Conservation (phyloP, 2,797 vertebrate genomes). For the Sebastes kiyomatsui region DNA sequence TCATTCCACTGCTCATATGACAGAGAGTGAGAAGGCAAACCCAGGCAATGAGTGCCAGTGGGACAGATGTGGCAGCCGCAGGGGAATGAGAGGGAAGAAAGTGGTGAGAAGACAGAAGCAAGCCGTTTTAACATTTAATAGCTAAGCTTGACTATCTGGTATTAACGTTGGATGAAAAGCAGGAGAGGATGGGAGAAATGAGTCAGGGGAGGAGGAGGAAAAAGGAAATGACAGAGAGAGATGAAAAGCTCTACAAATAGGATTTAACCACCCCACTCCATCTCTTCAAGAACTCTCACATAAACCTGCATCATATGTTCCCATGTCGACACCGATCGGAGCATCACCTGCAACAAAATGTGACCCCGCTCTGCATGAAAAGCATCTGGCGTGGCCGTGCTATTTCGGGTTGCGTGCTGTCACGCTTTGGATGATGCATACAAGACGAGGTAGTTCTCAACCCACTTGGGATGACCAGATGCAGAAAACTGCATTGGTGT, state of each 20-base stretch:
- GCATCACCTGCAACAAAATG: slow-evolving; percentile 6
- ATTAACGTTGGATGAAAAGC: background rate
- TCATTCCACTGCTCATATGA: background rate
- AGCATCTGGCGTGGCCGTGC: background rate
- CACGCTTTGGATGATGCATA: background rate
- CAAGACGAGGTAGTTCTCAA: background rate
- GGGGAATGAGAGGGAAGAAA: slow-evolving; percentile 1
- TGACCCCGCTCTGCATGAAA: background rate
- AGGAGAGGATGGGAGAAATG: background rate
- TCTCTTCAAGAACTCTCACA: background rate
- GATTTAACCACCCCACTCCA: slow-evolving; percentile 20
- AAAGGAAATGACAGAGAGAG: slow-evolving; percentile 7
- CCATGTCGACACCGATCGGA: background rate
- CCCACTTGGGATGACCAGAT: background rate
- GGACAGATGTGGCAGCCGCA: slow-evolving; percentile 55
- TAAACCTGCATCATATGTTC: background rate
- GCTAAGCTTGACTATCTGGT: no score
- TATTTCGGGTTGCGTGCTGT: slow-evolving; percentile 15
- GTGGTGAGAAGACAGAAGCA: background rate
- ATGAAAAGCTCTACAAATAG: slow-evolving; percentile 24
- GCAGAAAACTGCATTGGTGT: background rate
- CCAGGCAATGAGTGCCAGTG: slow-evolving; percentile 1
- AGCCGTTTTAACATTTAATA: no score
- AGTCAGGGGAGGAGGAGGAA: background rate
- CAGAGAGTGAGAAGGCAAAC: slow-evolving; percentile 11